phyloP scores from a whole-genome alignment of 2,113 vertebrate genomes.

The Thunnus maccoyii region DNA sequence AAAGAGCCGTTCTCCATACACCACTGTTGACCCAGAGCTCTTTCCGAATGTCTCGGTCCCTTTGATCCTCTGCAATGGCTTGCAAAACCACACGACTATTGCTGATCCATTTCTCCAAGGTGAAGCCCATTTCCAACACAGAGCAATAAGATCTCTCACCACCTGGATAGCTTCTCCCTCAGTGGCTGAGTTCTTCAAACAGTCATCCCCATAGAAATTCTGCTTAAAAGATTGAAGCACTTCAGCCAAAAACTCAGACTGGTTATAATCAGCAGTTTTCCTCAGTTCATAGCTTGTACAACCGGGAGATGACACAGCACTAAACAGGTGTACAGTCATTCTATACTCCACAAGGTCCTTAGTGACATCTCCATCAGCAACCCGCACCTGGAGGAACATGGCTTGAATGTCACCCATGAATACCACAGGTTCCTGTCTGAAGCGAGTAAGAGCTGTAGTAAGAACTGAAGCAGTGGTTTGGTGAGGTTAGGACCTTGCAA shows the following conservation, averaged over 20 bases:
- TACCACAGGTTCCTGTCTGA: background rate
- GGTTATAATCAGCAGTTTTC: too few relatives aligned
- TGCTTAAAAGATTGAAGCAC: background rate
- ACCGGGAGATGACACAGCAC: background rate
- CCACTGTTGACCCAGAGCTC: slow-evolving; percentile 6
- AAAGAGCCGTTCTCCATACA: background rate
- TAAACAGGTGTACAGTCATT: background rate
- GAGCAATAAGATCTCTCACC: background rate
- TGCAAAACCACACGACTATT: background rate
- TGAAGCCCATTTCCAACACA: background rate
- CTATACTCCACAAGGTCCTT: background rate
- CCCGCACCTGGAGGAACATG: slow-evolving; percentile 3
- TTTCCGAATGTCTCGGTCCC: background rate
- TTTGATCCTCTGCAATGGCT: background rate
- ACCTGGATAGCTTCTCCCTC: background rate
- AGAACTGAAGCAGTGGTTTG: too few relatives aligned
- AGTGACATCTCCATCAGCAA: background rate
- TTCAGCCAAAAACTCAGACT: too few relatives aligned
- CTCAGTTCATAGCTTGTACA: too few relatives aligned
- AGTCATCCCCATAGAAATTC: slow-evolving; percentile 3
- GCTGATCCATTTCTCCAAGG: background rate
- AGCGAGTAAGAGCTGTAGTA: background rate
- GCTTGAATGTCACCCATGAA: background rate
- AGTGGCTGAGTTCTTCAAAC: background rate
- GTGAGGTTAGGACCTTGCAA: slow-evolving; percentile 1